These are phyloP conservation scores for Tenebrio molitor DNA, from an alignment of 1,140 invertebrate species.

Conservation along the genomic window DNA sequence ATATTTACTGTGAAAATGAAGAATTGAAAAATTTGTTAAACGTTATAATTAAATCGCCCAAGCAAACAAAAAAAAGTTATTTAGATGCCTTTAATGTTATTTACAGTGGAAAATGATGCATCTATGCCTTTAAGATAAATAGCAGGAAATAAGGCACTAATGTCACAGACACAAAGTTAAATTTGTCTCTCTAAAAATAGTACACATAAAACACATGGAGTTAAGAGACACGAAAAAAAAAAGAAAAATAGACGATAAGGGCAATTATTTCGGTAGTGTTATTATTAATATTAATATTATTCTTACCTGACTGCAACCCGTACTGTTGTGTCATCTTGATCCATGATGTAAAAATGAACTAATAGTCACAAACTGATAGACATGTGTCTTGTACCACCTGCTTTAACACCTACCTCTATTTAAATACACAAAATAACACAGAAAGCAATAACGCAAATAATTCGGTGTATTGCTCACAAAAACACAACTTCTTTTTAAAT, in stretches of 20 bases:
- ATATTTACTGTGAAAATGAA: too few species aligned
- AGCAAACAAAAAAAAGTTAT: too few species aligned
- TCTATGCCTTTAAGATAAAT: slow-evolving; percentile 20
- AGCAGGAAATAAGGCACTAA: slow-evolving; percentile 47
- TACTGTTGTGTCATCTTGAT: slow-evolving; percentile 64
- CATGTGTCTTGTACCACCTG: slow-evolving; percentile 23
- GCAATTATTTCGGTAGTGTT: too few species aligned
- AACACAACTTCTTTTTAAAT: slow-evolving; percentile 29
- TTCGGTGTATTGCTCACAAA: slow-evolving; percentile 3
- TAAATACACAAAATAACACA: slow-evolving; percentile 28
- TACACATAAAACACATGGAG: slow-evolving; percentile 28
- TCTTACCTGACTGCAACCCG: slow-evolving; percentile 64
- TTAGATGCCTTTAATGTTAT: too few species aligned
- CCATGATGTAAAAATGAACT: slow-evolving; percentile 53
- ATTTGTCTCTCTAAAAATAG: slow-evolving; percentile 49
- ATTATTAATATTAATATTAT: not conserved
- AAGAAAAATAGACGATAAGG: slow-evolving; percentile 4
- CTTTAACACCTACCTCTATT: slow-evolving; percentile 40
- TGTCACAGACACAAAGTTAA: slow-evolving; percentile 42
- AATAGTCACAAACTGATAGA: slow-evolving; percentile 8
- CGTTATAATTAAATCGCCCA: too few species aligned
- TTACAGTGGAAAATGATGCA: not conserved
- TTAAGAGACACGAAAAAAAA: slow-evolving; percentile 10
- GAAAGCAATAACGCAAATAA: not conserved
- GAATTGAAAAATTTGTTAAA: too few species aligned